Evolutionary conservation across 2,888 invertebrate genomes (phyloP), one percentile per base, ranked within the genome.

Genomic region (Drosophila niveifrons): DNA sequence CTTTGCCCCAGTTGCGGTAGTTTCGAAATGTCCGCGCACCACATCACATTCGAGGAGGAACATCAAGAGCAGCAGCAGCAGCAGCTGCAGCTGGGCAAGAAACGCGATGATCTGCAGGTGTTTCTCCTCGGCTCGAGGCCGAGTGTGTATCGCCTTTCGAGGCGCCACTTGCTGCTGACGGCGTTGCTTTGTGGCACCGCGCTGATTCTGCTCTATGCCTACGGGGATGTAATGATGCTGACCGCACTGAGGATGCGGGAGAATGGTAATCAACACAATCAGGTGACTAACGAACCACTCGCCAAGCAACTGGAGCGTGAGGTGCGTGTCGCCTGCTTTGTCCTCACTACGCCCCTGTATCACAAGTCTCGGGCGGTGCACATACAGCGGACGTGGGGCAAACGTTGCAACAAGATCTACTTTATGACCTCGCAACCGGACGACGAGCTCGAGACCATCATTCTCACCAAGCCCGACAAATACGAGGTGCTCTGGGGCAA

Each of bases 341-440:
- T 99, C 36, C 96, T 99, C 96, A 99, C 99, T 0, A 96, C 95
- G 59, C 98, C 98, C 0, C 93, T 93, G 39, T 98, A 97, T 92
- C 98, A 98, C 90, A 94, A 96, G 84, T 95, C 94, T 71, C 97
- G 97, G 91, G 98, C 98, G 0, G 94, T 94, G 43, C 98, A 98
- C 88, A 97, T 99, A 1, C 97, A 97, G 91, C 96, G 96, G 0
- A 98, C 98, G 0, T 98, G 98, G 98, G 98, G 98, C 1, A 96
- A 96, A 90, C 94, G 98, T n/a, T 99, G 98, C 90, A 97, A 97
- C 88, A 94, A 95, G 75, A 92, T 97, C 11, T 91, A 97, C n/a
- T 98, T 98, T 79, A 97, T 98, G 96, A 97, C 97, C 89, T 95
- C 96, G 0, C 92, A 92, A 59, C 94, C 94, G 92, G 96, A 97